These are phyloP conservation scores for Centrocercus urophasianus DNA, from an alignment of 2,113 vertebrate species.

Conservation along the genomic window DNA sequence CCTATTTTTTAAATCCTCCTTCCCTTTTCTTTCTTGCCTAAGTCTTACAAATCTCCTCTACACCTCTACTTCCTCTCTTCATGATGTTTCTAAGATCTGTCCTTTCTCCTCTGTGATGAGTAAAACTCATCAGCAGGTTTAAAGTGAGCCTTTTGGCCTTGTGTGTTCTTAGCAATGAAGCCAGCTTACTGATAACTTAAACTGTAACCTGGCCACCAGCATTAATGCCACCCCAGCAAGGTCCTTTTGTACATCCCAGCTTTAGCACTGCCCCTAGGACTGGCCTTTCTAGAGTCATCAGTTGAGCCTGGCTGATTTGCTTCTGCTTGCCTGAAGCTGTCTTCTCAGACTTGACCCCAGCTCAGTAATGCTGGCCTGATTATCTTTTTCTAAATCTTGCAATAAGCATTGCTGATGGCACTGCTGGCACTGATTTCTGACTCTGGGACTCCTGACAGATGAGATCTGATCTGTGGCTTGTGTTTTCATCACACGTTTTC, in stretches of 20 bases:
- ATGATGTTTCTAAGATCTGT: neutral
- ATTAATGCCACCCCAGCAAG: neutral
- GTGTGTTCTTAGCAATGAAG: neutral
- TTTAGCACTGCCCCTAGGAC: neutral
- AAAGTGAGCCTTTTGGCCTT: neutral
- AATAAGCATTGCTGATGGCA: neutral
- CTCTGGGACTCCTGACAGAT: neutral
- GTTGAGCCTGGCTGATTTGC: neutral
- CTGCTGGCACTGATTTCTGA: neutral
- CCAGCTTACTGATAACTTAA: neutral
- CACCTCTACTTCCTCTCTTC: neutral
- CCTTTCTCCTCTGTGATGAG: neutral
- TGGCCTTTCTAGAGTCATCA: neutral
- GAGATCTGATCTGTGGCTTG: neutral
- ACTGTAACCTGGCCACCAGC: neutral
- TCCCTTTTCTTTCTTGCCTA: neutral
- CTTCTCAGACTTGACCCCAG: neutral
- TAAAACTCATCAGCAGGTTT: neutral
- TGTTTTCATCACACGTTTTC: neutral
- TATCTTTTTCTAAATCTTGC: neutral
- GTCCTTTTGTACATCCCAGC: neutral
- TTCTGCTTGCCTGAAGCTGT: neutral
- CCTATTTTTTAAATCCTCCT: neutral
- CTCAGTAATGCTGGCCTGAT: neutral
- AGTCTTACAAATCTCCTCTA: neutral